Evolutionary conservation across 2,888 invertebrate genomes (phyloP).

Genomic region (Linnaemya tessellans): DNA sequence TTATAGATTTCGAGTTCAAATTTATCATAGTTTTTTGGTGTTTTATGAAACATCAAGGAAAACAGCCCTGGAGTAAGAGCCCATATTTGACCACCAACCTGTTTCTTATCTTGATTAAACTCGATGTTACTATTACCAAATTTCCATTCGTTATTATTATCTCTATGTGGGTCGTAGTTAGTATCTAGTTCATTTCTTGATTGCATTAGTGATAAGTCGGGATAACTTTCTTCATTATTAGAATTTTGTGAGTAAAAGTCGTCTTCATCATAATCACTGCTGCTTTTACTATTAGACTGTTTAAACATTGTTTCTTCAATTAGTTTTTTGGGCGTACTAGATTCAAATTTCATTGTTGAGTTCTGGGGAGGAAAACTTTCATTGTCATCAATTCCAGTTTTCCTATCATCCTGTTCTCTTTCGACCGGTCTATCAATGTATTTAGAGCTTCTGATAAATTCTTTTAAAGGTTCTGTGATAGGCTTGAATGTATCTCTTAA

Average conservation of each 20-base stretch:
- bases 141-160: neutral
- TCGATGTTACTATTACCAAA: neutral
- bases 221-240: too few species aligned
- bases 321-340: neutral
- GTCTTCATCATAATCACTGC: neutral
- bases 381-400: neutral
- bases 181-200: too few species aligned
- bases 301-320: neutral
- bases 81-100: neutral
- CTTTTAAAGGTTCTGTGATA: neutral
- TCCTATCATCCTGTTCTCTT: neutral
- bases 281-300: neutral
- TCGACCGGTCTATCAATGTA: too few species aligned
- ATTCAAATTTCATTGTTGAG: neutral
- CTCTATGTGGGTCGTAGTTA: neutral
- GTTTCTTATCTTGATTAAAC: neutral
- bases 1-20: neutral
- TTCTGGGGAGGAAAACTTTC: neutral
- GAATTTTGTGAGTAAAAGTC: neutral
- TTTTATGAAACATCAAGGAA: neutral
- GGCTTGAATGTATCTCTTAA: too few species aligned
- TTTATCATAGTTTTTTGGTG: neutral
- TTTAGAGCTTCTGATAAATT: neutral
- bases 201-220: too few species aligned
- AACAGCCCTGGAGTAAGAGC: neutral